These are phyloP conservation scores for Pollenia griseotomentosa DNA, from an alignment of 2,888 invertebrate species.

Conservation along the genomic window DNA sequence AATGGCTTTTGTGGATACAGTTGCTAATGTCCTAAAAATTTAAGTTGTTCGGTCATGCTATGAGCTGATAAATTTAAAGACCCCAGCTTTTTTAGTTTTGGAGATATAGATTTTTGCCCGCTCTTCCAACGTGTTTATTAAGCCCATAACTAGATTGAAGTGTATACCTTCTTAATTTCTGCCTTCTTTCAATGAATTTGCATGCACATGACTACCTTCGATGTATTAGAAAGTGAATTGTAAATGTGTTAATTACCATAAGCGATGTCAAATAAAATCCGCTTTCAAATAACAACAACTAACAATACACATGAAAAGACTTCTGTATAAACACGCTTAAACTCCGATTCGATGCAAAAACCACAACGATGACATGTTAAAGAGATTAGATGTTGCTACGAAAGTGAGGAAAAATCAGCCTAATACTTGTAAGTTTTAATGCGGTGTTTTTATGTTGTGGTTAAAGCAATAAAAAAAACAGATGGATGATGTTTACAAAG, in stretches of 20 bases:
- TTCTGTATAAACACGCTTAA: neutral
- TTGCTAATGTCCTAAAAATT: too few species aligned
- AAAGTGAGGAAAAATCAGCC: neutral
- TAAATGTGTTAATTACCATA: conserved; percentile 31
- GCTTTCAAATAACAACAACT: neutral
- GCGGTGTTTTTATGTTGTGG: neutral
- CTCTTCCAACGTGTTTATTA: neutral
- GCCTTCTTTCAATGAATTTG: neutral
- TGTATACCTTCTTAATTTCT: neutral
- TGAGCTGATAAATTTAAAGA: too few species aligned
- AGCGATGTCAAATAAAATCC: conserved; percentile 1
- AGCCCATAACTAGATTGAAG: neutral
- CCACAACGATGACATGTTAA: neutral
- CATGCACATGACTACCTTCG: neutral
- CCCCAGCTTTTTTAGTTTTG: too few species aligned
- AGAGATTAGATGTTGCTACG: neutral
- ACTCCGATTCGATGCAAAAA: neutral
- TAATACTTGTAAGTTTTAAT: neutral
- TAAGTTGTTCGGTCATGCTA: too few species aligned
- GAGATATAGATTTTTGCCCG: too few species aligned
- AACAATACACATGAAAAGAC: neutral
- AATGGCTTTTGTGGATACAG: too few species aligned
- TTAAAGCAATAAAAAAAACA: neutral
- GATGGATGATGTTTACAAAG: neutral
- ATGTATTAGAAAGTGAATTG: conserved; percentile 12